These are phyloP conservation scores for Macroramphosus scolopax DNA, from an alignment of 2,797 vertebrate genomes.

Conservation along the genomic window DNA sequence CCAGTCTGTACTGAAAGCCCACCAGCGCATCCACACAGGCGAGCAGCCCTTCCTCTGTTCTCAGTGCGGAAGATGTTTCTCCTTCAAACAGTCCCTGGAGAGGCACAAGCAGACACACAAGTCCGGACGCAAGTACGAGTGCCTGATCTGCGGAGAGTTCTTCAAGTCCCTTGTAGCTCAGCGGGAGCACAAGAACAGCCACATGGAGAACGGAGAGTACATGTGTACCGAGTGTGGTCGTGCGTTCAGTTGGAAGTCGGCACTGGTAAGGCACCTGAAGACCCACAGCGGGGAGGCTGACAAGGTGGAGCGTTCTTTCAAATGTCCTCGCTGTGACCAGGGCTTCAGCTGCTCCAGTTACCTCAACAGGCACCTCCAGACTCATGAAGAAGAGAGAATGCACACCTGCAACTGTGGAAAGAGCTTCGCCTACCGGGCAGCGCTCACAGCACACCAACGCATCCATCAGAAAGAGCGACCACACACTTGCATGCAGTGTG, in stretches of 20 bases:
- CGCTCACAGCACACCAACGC: conserved; percentile 71
- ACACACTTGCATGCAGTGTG: conserved; percentile 66
- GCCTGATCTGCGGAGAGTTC: conserved; percentile 70
- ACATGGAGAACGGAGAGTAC: conserved; percentile 63
- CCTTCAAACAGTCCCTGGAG: conserved; percentile 78
- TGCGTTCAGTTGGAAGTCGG: conserved; percentile 67
- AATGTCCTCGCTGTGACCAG: conserved; percentile 62
- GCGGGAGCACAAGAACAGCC: conserved; percentile 49
- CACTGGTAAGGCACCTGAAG: conserved; percentile 70
- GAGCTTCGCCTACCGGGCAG: conserved; percentile 69
- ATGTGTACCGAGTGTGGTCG: conserved; percentile 68
- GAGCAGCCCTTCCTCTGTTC: conserved; percentile 76
- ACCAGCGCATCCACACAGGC: conserved; percentile 75
- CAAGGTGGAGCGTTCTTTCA: conserved; percentile 20
- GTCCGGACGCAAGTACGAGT: conserved; percentile 60
- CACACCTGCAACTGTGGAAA: conserved; percentile 75
- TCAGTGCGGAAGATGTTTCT: conserved; percentile 73
- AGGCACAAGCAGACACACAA: conserved; percentile 76
- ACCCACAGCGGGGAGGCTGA: conserved; percentile 39
- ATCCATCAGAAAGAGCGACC: conserved; percentile 69
- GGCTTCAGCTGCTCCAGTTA: conserved; percentile 54
- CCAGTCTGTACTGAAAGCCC: conserved; percentile 71
- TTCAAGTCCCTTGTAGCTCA: conserved; percentile 63
- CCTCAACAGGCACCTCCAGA: conserved; percentile 61
- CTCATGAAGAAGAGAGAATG: conserved; percentile 57